Evolutionary conservation across 2,888 invertebrate genomes (phyloP), one percentile per base, ranked within the genome.

Genomic region (Dascillus cervinus): DNA sequence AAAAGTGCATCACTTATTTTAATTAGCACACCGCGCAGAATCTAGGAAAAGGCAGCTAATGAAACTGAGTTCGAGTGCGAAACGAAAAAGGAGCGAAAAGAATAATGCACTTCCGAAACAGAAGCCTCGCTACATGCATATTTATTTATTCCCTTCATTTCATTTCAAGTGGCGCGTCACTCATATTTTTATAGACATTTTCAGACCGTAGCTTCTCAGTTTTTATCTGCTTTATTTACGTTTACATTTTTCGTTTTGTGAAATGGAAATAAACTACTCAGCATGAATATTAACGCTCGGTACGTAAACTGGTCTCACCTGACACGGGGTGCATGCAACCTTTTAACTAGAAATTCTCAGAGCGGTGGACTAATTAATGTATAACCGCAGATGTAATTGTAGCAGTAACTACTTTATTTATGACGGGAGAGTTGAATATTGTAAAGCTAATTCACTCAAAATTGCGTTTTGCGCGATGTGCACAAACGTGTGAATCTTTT

Each of bases 1-100:
- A 44, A 47, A 45, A 47, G 46, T 48, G 52, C 47, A 47, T 48
- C 50, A 44, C 48, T 48, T 47, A 47, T 49, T 49, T 49, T 49
- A 49, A 49, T 49, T 35, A 35, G 35, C 26, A 17, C 31, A 20
- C 26, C 30, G 22, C 26, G 22, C 31, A 23, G 28, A 21, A 31
- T 29, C 26, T 32, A 26, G 10, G 31, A 34, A 27, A 38, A 27
- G 30, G 38, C 35, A 22, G 36, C 33, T 33, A 39, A 39, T 39
- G 40, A 40, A 37, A 34, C 28, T 26, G 31, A 24, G 29, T 37
- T 40, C 37, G 26, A 32, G 34, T 29, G 19, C 38, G 26, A 35
- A 34, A 34, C 22, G 15, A 22, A 23, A 31, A 31, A 30, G 27
- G 22, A 31, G 13, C 26, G 17, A 24, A 35, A 35, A 32, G 32